phyloP scores from a whole-genome alignment of 2,888 invertebrate species.

The Actias luna region DNA sequence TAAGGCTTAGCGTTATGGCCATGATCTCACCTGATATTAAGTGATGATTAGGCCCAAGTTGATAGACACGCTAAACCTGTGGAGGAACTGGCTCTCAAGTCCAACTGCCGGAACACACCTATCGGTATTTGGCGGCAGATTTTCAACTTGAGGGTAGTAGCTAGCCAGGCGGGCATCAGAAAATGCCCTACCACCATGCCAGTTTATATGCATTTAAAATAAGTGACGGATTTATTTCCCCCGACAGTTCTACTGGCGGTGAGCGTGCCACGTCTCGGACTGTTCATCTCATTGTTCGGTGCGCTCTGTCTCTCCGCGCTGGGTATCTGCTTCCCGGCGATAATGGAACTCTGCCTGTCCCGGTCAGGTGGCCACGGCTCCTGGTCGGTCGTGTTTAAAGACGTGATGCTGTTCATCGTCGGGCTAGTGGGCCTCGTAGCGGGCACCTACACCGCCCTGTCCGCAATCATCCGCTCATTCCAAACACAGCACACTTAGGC shows the following conservation, averaged over 20 bases:
- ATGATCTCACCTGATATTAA: no score
- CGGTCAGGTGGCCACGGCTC: slow-evolving; percentile 84
- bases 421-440: slow-evolving; percentile 84
- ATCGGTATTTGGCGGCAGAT: no score
- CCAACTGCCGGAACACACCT: no score
- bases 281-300: slow-evolving; percentile 91
- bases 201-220: neutral
- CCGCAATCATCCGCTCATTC: slow-evolving; percentile 78
- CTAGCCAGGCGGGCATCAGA: no score
- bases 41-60: no score
- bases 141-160: no score
- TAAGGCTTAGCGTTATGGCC: no score
- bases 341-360: slow-evolving; percentile 64
- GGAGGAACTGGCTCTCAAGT: no score
- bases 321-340: slow-evolving; percentile 94
- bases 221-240: neutral
- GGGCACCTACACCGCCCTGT: slow-evolving; percentile 85
- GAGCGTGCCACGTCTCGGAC: slow-evolving; percentile 90
- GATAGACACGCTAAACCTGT: no score
- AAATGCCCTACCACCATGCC: neutral
- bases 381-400: slow-evolving; percentile 59
- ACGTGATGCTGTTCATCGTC: slow-evolving; percentile 79
- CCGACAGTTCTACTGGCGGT: slow-evolving; percentile 86
- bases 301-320: slow-evolving; percentile 93
- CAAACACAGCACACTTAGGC: slow-evolving; percentile 21